Evolutionary conservation across 2,888 invertebrate species (phyloP), one percentile per base, ranked within the genome.

Genomic region (Archips crataeganus): DNA sequence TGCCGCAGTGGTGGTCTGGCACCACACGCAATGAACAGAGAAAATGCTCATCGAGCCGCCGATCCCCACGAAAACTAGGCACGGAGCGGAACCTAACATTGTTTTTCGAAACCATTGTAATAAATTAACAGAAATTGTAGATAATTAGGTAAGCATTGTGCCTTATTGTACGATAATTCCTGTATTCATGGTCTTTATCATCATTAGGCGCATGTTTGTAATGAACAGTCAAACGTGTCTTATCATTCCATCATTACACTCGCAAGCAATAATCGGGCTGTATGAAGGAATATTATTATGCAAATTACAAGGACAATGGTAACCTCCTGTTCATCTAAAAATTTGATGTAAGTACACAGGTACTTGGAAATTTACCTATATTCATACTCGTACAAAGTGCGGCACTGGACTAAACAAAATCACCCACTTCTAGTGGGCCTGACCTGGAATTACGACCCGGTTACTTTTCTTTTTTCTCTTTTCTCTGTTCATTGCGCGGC

Each of bases 111-210:
- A 61, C n/a, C 10, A 39, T 49, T 69, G 49, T 39, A 69, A 49
- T 36, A 61, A 61, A 66, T 65, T 39, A n/a, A 39, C 54, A 39
- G 42, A 66, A 66, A 69, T 68, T 54, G 54, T 54, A 54, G 15
- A 54, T 54, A 54, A 54, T 59, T 59, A 23, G 34, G 59, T 34
- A 23, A 23, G 23, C 23, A 23, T 23, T 23, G 23, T 23, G 23
- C 23, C 23, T 23, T 23, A 36, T 61, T 61, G 36, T 61, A 62
- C 47, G 15, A 32, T 69, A 61, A 69, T 69, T 69, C 23, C 61
- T 39, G 36, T 51, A 39, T 49, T 51, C 61, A 47, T 63, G 47
- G 36, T 45, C 8, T 63, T 32, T 63, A 32, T 47, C 47, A 11
- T 63, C 47, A 63, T 63, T 63, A 47, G 32, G 32, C 32, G 63